Conservation (phyloP, 2,113 vertebrate species). For the Camelus bactrianus region DNA sequence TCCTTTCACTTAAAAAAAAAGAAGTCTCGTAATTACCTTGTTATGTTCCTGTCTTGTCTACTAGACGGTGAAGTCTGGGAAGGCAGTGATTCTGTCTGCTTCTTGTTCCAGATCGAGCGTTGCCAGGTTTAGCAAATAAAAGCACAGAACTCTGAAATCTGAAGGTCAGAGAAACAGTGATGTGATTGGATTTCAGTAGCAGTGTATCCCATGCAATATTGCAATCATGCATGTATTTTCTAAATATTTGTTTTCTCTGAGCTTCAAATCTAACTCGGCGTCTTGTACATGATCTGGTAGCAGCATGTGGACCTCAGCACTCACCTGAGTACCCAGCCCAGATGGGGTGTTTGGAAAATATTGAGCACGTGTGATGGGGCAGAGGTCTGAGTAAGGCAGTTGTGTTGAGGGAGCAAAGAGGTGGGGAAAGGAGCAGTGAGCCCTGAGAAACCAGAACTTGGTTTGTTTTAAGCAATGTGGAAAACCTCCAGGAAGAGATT, state of each 20-base stretch:
- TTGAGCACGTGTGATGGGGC: accelerated
- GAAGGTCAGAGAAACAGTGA: background rate
- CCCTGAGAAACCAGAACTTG: background rate
- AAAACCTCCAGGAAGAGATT: background rate
- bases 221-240: background rate
- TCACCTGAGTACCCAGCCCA: no score
- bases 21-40: background rate
- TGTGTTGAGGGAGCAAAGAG: no score
- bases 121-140: background rate
- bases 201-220: background rate
- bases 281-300: background rate
- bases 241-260: background rate
- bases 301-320: background rate
- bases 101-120: background rate
- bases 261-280: background rate
- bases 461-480: background rate
- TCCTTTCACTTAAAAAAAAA: background rate
- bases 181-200: background rate
- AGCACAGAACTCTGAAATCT: background rate
- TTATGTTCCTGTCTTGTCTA: no score
- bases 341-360: background rate
- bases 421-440: background rate
- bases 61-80: background rate
- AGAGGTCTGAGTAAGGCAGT: accelerated
- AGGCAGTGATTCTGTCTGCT: background rate